Evolutionary conservation across 1,140 invertebrate species (phyloP).

Genomic region (Manduca sexta): DNA sequence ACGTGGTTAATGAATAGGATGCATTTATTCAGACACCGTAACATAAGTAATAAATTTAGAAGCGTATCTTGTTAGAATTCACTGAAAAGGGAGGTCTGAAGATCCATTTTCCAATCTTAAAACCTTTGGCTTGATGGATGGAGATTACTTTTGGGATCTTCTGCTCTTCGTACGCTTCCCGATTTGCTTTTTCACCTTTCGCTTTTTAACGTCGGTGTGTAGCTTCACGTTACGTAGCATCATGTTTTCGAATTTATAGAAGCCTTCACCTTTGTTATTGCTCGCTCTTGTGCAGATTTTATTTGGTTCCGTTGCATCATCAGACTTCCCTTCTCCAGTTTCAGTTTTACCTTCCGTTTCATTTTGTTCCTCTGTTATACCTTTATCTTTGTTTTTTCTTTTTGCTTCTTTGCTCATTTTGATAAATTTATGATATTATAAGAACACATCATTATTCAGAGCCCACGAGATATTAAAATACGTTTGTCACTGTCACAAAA

Average conservation of each 20-base stretch:
- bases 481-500: slow-evolving; percentile 11
- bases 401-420: slow-evolving; percentile 26
- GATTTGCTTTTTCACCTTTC: slow-evolving; percentile 13
- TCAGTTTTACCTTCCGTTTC: slow-evolving; percentile 12
- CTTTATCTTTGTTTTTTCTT: slow-evolving; percentile 14
- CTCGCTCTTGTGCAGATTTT: slow-evolving; percentile 14
- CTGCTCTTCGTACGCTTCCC: slow-evolving; percentile 22
- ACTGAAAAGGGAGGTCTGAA: slow-evolving; percentile 16
- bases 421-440: slow-evolving; percentile 2
- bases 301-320: slow-evolving; percentile 6
- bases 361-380: slow-evolving; percentile 11
- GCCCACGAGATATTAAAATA: slow-evolving; percentile 19
- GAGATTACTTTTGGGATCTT: slow-evolving; percentile 26
- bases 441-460: slow-evolving; percentile 18
- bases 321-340: neutral
- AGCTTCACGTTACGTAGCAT: slow-evolving; percentile 24
- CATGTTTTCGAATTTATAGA: slow-evolving; percentile 33
- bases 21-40: slow-evolving; percentile 24
- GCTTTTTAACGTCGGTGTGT: slow-evolving; percentile 7
- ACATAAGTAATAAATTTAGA: slow-evolving; percentile 22
- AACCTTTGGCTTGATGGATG: slow-evolving; percentile 21
- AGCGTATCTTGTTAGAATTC: slow-evolving; percentile 21
- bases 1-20: slow-evolving; percentile 2
- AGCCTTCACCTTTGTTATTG: slow-evolving; percentile 29
- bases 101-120: slow-evolving; percentile 4